Percentiles rank a stretch among this genome's conserved stretches.
Evolutionary conservation across 1,140 invertebrate species (phyloP).

Genomic region (Drosophila hydei): DNA sequence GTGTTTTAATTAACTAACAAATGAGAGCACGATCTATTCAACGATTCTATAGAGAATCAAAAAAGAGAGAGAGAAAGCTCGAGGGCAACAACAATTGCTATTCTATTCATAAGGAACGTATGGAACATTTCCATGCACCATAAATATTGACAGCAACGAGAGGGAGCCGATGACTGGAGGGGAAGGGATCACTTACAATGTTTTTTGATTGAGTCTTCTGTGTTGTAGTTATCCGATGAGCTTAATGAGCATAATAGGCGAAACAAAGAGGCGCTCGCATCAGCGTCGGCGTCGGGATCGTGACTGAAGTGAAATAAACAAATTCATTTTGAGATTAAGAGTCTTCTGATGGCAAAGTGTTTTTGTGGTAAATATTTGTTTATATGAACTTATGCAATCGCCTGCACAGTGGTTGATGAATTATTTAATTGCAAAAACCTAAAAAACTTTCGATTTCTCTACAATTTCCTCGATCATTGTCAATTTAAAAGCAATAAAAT

Average conservation of each 20-base stretch:
- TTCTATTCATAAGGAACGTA: slow-evolving; percentile 35
- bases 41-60: slow-evolving; percentile 7
- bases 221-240: slow-evolving; percentile 35
- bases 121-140: slow-evolving; percentile 52
- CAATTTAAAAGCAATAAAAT: slow-evolving; percentile 80
- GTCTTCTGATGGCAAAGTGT: slow-evolving; percentile 16
- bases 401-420: slow-evolving; percentile 61
- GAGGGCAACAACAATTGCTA: slow-evolving; percentile 13
- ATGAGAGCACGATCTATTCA: slow-evolving; percentile 49
- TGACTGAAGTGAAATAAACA: slow-evolving; percentile 68
- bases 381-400: slow-evolving; percentile 69
- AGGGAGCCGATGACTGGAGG: slow-evolving; percentile 13
- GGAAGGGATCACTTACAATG: background rate
- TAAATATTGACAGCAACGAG: slow-evolving; percentile 42
- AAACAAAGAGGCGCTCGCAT: slow-evolving; percentile 54
- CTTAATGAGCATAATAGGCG: slow-evolving; percentile 66
- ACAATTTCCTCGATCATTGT: slow-evolving; percentile 11
- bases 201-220: slow-evolving; percentile 39
- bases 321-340: slow-evolving; percentile 74
- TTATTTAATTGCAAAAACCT: slow-evolving; percentile 14
- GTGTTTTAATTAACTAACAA: slow-evolving; percentile 72
- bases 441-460: slow-evolving; percentile 23
- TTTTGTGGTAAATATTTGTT: slow-evolving; percentile 54
- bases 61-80: slow-evolving; percentile 12
- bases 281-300: slow-evolving; percentile 5